A percentile compares a stretch with the other conserved stretches of the same genome.
phyloP scores from a whole-genome alignment of 1,140 invertebrate genomes.

The Tribolium castaneum region DNA sequence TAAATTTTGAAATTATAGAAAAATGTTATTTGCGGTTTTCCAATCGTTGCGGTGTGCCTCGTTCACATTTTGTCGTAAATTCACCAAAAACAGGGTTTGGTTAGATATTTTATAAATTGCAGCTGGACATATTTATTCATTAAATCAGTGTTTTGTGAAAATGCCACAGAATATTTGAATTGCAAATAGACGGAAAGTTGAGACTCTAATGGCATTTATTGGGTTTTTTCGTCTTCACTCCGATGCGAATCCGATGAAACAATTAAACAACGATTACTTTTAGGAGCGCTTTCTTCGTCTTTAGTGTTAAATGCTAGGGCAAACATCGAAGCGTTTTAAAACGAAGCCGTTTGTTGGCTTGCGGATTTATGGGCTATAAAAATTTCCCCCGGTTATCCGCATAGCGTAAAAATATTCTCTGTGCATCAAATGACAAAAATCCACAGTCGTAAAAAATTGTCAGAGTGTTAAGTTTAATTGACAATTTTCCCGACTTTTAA shows the following conservation, averaged over 20 bases:
- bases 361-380: conserved; percentile 26
- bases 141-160: background rate
- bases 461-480: background rate
- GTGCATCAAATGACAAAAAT: conserved; percentile 22
- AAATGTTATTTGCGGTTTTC: background rate
- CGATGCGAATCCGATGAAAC: background rate
- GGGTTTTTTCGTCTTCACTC: background rate
- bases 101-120: background rate
- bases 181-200: background rate
- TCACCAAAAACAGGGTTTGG: background rate
- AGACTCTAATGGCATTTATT: background rate
- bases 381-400: conserved; percentile 32
- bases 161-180: background rate
- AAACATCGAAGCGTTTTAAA: conserved; percentile 18
- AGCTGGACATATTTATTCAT: background rate
- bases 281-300: background rate
- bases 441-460: too few relatives aligned
- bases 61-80: background rate
- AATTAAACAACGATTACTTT: background rate
- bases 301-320: background rate
- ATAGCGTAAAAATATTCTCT: conserved; percentile 16
- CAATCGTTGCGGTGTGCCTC: background rate
- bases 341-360: conserved; percentile 21
- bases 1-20: background rate
- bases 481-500: background rate